Evolutionary conservation across 2,797 vertebrate genomes (phyloP).

Genomic region (Mormyrops boulengeri): DNA sequence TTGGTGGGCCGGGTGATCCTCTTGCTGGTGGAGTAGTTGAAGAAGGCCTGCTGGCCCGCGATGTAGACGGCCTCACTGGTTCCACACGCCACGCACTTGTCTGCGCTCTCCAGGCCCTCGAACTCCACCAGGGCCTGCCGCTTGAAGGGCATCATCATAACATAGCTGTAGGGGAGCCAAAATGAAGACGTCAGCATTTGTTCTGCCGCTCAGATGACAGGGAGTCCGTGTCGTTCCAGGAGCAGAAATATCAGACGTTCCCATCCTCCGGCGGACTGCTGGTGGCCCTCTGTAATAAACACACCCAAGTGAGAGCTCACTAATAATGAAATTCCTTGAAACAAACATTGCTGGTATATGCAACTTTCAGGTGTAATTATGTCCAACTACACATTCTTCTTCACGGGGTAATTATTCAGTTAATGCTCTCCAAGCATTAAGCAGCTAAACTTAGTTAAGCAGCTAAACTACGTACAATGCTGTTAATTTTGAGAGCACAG

Average conservation of each 20-base stretch:
- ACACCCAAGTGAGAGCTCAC: not conserved
- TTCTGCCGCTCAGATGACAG: not conserved
- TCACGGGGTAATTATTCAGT: not conserved
- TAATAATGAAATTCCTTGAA: conserved; percentile 2
- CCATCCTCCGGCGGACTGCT: not conserved
- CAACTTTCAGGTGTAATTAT: conserved; percentile 7
- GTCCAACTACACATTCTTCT: not conserved
- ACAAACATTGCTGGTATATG: not conserved
- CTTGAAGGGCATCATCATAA: conserved; percentile 99
- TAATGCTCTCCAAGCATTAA: not conserved
- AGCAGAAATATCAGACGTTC: not conserved
- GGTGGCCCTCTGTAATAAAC: not conserved
- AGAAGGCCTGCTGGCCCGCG: conserved; percentile 91
- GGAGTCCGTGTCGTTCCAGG: not conserved
- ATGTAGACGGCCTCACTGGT: conserved; percentile 84
- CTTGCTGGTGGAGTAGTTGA: conserved; percentile 96
- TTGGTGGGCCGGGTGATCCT: conserved; percentile 92
- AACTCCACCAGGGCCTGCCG: conserved; percentile 95
- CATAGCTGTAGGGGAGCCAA: conserved; percentile 68
- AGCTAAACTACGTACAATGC: not conserved
- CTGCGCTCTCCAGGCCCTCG: conserved; percentile 79
- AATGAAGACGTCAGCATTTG: not conserved
- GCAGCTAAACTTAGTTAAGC: not conserved
- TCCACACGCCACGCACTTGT: conserved; percentile 83
- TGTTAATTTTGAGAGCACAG: not conserved